A percentile compares a stretch with the other conserved stretches of the same genome.
phyloP scores from a whole-genome alignment of 1,140 invertebrate genomes.

The Cotesia typhae region DNA sequence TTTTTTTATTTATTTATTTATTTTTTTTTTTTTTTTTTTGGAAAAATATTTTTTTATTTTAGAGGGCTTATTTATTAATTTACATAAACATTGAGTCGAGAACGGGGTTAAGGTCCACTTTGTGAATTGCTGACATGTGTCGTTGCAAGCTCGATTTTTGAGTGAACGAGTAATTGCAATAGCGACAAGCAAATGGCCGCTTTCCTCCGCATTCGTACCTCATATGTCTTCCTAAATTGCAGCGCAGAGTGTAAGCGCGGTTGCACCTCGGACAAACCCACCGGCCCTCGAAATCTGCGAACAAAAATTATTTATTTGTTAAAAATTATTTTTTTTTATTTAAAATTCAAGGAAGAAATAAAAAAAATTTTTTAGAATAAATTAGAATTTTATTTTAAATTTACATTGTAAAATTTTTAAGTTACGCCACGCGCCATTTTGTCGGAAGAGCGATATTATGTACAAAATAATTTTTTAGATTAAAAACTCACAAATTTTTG shows the following conservation, averaged over 20 bases:
- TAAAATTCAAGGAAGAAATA: no score
- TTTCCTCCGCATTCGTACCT: constrained; percentile 61
- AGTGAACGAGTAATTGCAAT: constrained; percentile 56
- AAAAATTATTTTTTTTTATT: neutral
- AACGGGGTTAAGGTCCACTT: constrained; percentile 35
- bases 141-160: constrained; percentile 58
- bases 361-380: no score
- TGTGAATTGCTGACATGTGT: constrained; percentile 50
- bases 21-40: no score
- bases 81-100: constrained; percentile 29
- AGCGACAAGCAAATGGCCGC: constrained; percentile 53
- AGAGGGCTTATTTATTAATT: constrained; percentile 22
- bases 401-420: no score
- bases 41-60: neutral
- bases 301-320: constrained; percentile 3
- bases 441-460: no score
- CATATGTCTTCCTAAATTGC: constrained; percentile 55
- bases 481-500: no score
- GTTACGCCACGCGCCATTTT: no score
- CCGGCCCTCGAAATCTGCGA: constrained; percentile 62
- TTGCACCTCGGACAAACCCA: constrained; percentile 65
- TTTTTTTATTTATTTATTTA: no score
- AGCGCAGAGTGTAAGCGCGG: constrained; percentile 59
- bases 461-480: no score
- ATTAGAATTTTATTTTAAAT: no score